phyloP scores from a whole-genome alignment of 2,113 vertebrate species.

The Ahaetulla prasina region DNA sequence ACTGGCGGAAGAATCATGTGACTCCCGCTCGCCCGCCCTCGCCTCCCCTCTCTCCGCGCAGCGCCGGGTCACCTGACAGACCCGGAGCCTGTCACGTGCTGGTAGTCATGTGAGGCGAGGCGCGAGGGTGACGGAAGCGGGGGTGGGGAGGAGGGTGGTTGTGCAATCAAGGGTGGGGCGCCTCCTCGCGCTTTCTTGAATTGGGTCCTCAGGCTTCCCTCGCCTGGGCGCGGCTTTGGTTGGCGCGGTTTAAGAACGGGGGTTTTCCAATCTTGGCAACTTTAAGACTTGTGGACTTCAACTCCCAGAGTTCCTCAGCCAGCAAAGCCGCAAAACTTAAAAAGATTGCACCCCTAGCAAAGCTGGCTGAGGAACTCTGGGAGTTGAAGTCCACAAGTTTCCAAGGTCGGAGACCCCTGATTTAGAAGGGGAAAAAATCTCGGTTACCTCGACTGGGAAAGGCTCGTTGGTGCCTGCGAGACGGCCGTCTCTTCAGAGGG shows the following conservation, averaged over 20 bases:
- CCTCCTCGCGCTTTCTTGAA: neutral
- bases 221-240: neutral
- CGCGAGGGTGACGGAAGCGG: neutral
- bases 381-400: too few relatives aligned
- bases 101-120: neutral
- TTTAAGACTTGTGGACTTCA: too few relatives aligned
- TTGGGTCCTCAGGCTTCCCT: too few relatives aligned
- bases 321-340: too few relatives aligned
- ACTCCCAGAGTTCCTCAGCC: too few relatives aligned
- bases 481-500: neutral
- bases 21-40: neutral
- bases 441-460: neutral
- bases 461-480: neutral
- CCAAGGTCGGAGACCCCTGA: too few relatives aligned
- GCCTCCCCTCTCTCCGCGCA: too few relatives aligned
- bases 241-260: neutral
- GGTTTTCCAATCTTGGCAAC: too few relatives aligned
- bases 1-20: constrained; percentile 36
- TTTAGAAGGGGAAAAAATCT: neutral
- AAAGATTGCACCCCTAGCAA: too few relatives aligned
- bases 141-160: neutral
- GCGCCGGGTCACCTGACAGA: constrained; percentile 17
- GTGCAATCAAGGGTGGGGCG: neutral
- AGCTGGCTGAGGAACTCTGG: too few relatives aligned
- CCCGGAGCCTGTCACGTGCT: neutral